Percentiles rank a stretch among this genome's conserved stretches.
Conservation (phyloP, 2,888 invertebrate species). For the Lampropteryx suffumata region DNA sequence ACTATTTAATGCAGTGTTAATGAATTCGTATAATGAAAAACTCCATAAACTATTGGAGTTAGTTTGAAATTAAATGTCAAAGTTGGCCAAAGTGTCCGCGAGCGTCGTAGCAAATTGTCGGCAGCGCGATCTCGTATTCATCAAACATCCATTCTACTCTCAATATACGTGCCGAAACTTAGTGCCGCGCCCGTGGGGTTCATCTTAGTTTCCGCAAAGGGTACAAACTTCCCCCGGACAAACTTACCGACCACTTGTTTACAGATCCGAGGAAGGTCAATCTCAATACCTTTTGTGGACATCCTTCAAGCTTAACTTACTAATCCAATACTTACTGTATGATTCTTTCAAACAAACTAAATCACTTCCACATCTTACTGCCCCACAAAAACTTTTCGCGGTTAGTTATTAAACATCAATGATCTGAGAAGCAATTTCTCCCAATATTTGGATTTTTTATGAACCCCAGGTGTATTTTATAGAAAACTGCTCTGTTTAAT, state of each 20-base stretch:
- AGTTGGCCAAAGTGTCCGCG: slow-evolving; percentile 23
- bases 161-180: slow-evolving; percentile 69
- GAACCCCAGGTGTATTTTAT: slow-evolving; percentile 72
- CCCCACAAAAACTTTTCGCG: slow-evolving; percentile 29
- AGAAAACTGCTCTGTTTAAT: slow-evolving; percentile 57
- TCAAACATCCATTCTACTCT: slow-evolving; percentile 70
- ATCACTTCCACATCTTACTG: slow-evolving; percentile 2
- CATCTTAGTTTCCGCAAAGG: slow-evolving; percentile 66
- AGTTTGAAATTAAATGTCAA: slow-evolving; percentile 50
- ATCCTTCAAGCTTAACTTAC: neutral
- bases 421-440: slow-evolving; percentile 55
- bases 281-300: slow-evolving; percentile 26
- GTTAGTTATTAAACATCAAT: slow-evolving; percentile 53
- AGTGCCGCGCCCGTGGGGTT: slow-evolving; percentile 64
- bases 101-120: slow-evolving; percentile 43
- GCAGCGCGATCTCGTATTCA: slow-evolving; percentile 61
- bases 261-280: slow-evolving; percentile 53
- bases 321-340: neutral
- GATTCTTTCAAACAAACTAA: neutral
- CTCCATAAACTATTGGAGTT: slow-evolving; percentile 49
- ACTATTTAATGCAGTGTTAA: slow-evolving; percentile 59
- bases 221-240: slow-evolving; percentile 49
- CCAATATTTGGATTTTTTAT: slow-evolving; percentile 62
- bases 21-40: slow-evolving; percentile 60
- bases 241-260: slow-evolving; percentile 69